Evolutionary conservation across 2,113 vertebrate species (phyloP), one percentile per base, ranked within the genome.

Genomic region (Ictidomys tridecemlineatus): DNA sequence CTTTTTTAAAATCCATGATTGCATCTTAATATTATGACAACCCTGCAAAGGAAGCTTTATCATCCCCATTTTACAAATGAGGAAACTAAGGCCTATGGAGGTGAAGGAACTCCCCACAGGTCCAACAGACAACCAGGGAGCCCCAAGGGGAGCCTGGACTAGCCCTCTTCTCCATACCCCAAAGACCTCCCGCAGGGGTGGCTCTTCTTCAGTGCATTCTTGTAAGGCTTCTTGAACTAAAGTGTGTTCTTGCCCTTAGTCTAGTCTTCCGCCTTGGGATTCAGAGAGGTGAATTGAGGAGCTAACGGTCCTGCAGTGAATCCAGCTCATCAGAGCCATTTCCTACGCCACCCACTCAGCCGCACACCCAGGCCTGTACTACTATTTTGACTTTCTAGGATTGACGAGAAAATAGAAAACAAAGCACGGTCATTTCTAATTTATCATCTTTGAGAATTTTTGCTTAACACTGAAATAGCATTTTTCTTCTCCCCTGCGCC

Each of bases 401-500:
- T 34, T 93, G 76, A 85, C 37, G 48, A 95, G 32, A 95, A 95
- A 90, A n/a, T 28, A 79, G 65, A 91, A 94, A 96, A 96, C 51
- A 95, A 97, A 88, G 69, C 65, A 53, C 30, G 24, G 92, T 86
- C 82, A 89, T 96, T 98, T 98, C 97, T 94, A 98, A 98, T 98
- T 96, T 94, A 98, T 97, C 92, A 93, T 91, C 58, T 8, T 79
- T 77, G 58, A 67, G 63, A 83, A 96, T 92, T 97, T 95, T 94
- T 95, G 69, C 63, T 96, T 96, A 95, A 95, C 69, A 95, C 94
- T 97, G 58, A 1, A 18, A 94, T 58, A 85, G 51, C 89, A 95
- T 97, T 89, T 85, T 96, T 86, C 87, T 93, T 97, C 94, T 88
- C 95, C 58, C 69, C 28, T 63, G 67, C 4, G 39, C 61, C 94